Conservation (phyloP, 2,113 vertebrate species). For the Conger conger region DNA sequence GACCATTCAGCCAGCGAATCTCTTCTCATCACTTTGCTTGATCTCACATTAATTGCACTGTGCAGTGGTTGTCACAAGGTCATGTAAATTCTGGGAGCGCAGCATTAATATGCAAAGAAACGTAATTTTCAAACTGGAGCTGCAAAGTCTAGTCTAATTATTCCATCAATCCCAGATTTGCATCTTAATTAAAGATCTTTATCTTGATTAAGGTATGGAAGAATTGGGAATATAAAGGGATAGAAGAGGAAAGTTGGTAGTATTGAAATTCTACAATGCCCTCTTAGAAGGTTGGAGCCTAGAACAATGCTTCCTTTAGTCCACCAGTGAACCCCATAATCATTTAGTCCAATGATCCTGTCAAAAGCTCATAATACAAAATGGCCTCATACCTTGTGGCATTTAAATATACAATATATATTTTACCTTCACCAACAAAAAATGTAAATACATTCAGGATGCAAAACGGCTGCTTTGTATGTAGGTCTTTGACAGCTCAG, state of each 20-base stretch:
- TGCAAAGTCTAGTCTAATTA: conserved; percentile 50
- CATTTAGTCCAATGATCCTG: neutral
- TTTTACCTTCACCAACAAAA: neutral
- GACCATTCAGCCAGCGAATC: conserved; percentile 35
- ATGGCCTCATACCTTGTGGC: too few species aligned
- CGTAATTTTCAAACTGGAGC: conserved; percentile 41
- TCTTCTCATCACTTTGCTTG: conserved; percentile 42
- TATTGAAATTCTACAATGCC: conserved; percentile 10
- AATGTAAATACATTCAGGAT: neutral
- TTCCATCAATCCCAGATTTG: conserved; percentile 55
- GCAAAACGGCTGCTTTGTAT: too few species aligned
- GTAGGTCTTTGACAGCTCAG: too few species aligned
- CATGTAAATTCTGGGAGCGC: conserved; percentile 44
- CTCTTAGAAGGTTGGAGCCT: conserved; percentile 4
- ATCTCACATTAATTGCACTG: conserved; percentile 49
- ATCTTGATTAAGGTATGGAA: conserved; percentile 49
- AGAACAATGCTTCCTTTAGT: conserved; percentile 25
- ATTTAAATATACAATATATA: too few species aligned
- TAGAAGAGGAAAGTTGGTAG: conserved; percentile 6
- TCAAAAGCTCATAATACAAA: neutral
- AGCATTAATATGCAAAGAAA: conserved; percentile 59
- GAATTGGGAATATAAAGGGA: conserved; percentile 9
- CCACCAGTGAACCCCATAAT: conserved; percentile 29
- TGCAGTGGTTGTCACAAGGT: conserved; percentile 47
- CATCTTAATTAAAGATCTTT: conserved; percentile 62